Base-by-base conservation (phyloP, 2,113 vertebrate genomes). In the Nothobranchius furzeri region DNA sequence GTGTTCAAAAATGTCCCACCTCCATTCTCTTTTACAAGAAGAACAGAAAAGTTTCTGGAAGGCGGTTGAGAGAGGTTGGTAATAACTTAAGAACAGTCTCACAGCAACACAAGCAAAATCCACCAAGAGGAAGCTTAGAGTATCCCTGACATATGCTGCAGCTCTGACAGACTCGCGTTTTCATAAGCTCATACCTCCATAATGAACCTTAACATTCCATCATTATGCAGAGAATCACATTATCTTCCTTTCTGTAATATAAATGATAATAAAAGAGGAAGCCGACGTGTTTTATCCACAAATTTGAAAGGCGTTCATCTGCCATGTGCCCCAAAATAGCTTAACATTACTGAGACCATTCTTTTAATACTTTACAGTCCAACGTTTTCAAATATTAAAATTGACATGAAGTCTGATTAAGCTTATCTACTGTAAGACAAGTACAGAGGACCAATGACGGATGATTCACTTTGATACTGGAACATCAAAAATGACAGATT, bases 21-120 rank as follows among this genome's bases (percentile, higher is more conserved):
- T 76, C 66, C 49, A 86, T 75, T 78, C 66, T 79, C 74, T 78
- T 80, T 88, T 75, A 88, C 30, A 61, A 85, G 56, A 47, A 59
- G 56, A 64, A 81, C 48, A 75, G 48, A 20, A 75, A 70, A 60
- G 55, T 69, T 56, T 40, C 76, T 55, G 30, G 35, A 83, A 59
- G 70, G 63, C 50, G 55, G 55, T 30, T 54, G 58, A 56, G 20
- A 53, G 9, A 60, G 62, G 64, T 77, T 70, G 77, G 61, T 85
- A 85, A 85, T 84, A 84, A 83, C 67, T 73, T 60, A 64, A 58
- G 79, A 55, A 86, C 80, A 15, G 64, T 68, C 60, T 68, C 67
- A 11, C 42, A 55, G 47, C 60, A 58, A 57, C 24, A 30, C 6
- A 12, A 76, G 61, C 57, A 64, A 83, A 87, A 81, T 49, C 85